Evolutionary conservation across 2,113 vertebrate genomes (phyloP).

Genomic region (Oplegnathus fasciatus): DNA sequence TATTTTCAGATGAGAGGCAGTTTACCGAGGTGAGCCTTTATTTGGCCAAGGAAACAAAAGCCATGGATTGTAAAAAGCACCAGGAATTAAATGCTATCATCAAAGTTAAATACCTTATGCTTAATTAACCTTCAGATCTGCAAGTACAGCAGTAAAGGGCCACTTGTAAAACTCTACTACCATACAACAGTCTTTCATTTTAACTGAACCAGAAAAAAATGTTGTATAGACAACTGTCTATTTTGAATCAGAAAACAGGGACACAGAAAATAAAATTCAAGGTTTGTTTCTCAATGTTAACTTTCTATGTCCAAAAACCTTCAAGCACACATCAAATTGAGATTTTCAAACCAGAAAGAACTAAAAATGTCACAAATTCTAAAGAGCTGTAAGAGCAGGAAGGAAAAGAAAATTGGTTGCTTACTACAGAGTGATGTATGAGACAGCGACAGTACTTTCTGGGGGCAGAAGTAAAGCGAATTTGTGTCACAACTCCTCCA

Average conservation of each 20-base stretch:
- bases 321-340: background rate
- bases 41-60: constrained; percentile 47
- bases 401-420: constrained; percentile 3
- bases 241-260: constrained; percentile 10
- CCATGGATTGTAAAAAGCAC: background rate
- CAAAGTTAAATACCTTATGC: constrained; percentile 15
- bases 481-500: constrained; percentile 20
- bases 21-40: constrained; percentile 56
- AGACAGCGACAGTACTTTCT: background rate
- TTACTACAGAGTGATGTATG: constrained; percentile 37
- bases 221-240: background rate
- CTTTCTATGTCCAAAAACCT: background rate
- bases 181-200: background rate
- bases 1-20: constrained; percentile 69
- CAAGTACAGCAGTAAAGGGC: constrained; percentile 2
- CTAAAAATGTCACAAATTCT: constrained; percentile 1
- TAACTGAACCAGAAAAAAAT: background rate
- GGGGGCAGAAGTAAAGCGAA: background rate
- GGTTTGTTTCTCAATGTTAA: background rate
- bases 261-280: constrained; percentile 9
- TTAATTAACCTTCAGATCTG: constrained; percentile 32
- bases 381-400: constrained; percentile 15
- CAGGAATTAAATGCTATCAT: constrained; percentile 28
- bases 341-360: background rate
- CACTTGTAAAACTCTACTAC: background rate